Percentiles rank a stretch among this genome's conserved stretches.
Evolutionary conservation across 2,113 vertebrate genomes (phyloP).

Genomic region (Trinectes maculatus): DNA sequence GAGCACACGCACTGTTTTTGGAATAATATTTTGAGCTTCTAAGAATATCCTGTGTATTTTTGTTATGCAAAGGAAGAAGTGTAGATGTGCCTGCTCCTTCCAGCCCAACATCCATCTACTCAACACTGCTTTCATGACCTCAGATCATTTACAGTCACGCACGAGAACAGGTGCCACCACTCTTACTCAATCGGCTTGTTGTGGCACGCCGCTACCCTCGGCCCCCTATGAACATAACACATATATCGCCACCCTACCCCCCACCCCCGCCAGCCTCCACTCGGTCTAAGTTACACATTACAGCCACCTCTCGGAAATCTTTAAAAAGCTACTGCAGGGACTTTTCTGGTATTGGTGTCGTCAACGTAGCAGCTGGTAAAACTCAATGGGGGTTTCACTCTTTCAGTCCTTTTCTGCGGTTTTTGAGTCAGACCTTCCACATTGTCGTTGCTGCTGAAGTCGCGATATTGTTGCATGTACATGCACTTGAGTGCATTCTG

Average conservation of each 20-base stretch:
- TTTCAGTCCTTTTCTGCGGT: not conserved
- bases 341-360: slow-evolving; percentile 40
- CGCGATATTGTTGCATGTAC: not conserved
- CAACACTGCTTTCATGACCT: slow-evolving; percentile 45
- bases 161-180: slow-evolving; percentile 68
- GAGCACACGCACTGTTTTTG: slow-evolving; percentile 12
- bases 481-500: not conserved
- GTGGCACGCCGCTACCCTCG: slow-evolving; percentile 42
- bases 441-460: not conserved
- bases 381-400: not conserved
- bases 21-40: no score
- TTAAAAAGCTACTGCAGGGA: slow-evolving; percentile 63
- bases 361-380: slow-evolving; percentile 31
- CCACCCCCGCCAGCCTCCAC: not conserved
- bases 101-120: slow-evolving; percentile 35
- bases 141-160: slow-evolving; percentile 64
- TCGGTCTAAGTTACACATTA: slow-evolving; percentile 51
- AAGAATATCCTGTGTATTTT: not conserved
- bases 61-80: not conserved
- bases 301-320: slow-evolving; percentile 62
- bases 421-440: not conserved
- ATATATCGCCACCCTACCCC: not conserved
- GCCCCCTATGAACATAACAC: slow-evolving; percentile 19
- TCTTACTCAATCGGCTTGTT: slow-evolving; percentile 70
- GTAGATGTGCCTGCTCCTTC: slow-evolving; percentile 18